Base-by-base conservation (phyloP, 2,888 invertebrate genomes). In the Rotaria socialis region DNA sequence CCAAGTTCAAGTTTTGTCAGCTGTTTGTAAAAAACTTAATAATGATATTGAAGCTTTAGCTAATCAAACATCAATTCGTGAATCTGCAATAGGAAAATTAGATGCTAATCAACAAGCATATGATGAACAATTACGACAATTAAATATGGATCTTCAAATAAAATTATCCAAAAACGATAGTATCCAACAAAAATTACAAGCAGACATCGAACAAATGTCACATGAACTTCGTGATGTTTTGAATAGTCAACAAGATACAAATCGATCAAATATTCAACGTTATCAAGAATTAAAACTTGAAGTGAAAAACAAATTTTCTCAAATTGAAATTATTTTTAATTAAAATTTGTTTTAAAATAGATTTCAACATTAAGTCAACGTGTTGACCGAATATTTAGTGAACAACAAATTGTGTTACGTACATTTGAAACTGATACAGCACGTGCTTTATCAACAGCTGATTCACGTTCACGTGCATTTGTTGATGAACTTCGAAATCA, bases 11-110 rank as follows among this genome's bases (percentile, higher is more conserved):
- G 67, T 85, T 11, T 85, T 87, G 27, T 74, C 87, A 16, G 75
- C 67, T 27, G 87, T 87, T 47, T 87, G 87, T 41, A 87, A 87
- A 43, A 87, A 87, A 74, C 74, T 87, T 24, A 87, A 87, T 35
- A 60, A 41, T 22, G 87, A 87, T 43, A 85, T 87, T 41, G 87
- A 87, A 67, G 56, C 84, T 7, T 47, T 85, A 24, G 87, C 74
- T 43, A 47, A 43, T n/a, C 86, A 80, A 80, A 80, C 80, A 43
- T 7, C 80, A 4, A 43, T 47, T 16, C 80, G 80, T 24, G 80
- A 47, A n/a, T 47, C 47, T 47, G 10, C 80, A 47, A 5, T 80
- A 47, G 80, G n/a, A 1, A 43, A 80, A 47, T 80, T 80, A 47
- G 35, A 24, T 11, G 3, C 24, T 8, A 80, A 47, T 47, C 80